phyloP scores from a whole-genome alignment of 1,140 invertebrate genomes.

The Aphelenchoides fujianensis region DNA sequence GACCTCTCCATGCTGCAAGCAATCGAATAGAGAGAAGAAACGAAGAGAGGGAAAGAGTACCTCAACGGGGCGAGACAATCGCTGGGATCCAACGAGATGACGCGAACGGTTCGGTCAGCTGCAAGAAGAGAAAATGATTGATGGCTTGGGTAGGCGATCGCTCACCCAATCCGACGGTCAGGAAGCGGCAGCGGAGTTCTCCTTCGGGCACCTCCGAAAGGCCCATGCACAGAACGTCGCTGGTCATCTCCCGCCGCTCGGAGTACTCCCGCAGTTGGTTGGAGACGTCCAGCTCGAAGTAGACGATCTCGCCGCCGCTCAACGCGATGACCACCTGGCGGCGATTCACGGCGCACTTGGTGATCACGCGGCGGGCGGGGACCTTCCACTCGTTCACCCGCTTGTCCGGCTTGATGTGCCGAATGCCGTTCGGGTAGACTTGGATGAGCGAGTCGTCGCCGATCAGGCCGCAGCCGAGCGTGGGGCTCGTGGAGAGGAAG shows the following conservation, averaged over 20 bases:
- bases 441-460: conserved; percentile 96
- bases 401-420: conserved; percentile 93
- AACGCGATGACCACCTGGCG: conserved; percentile 96
- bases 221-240: conserved; percentile 97
- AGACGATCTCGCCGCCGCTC: conserved; percentile 93
- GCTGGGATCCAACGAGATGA: conserved; percentile 88
- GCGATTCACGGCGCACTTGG: conserved; percentile 96
- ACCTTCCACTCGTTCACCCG: conserved; percentile 99
- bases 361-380: conserved; percentile 91
- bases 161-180: conserved; percentile 92
- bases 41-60: conserved; percentile 25
- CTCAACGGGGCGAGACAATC: conserved; percentile 59
- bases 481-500: conserved; percentile 95
- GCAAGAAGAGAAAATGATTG: too few species aligned
- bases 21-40: conserved; percentile 63
- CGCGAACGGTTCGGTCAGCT: conserved; percentile 93
- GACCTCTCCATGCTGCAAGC: conserved; percentile 88
- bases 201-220: conserved; percentile 87
- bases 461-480: conserved; percentile 88
- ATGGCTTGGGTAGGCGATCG: too few species aligned
- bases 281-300: conserved; percentile 98
- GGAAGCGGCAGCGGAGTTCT: conserved; percentile 89
- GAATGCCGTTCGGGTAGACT: conserved; percentile 96
- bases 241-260: conserved; percentile 89
- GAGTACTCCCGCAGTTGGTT: conserved; percentile 97